These are phyloP conservation scores for Pediacus dermestoides DNA, from an alignment of 2,888 invertebrate genomes.

Conservation along the genomic window DNA sequence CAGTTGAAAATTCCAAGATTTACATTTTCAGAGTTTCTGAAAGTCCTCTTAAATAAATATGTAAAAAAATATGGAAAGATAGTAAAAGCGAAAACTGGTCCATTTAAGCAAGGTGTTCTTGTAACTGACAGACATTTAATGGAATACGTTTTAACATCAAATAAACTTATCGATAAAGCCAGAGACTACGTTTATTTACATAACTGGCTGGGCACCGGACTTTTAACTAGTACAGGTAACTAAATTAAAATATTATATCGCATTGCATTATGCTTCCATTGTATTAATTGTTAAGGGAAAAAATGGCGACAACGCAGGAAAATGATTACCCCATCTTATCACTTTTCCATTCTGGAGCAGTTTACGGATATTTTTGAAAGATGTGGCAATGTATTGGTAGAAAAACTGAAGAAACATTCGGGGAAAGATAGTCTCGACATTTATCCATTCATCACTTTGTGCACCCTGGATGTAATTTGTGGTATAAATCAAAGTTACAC, in stretches of 20 bases:
- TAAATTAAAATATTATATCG: neutral
- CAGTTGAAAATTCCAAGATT: too few relatives aligned
- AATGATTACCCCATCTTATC: conserved; percentile 73
- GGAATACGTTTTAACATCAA: neutral
- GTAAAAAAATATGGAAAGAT: conserved; percentile 1
- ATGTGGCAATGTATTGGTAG: conserved; percentile 56
- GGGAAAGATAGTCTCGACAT: conserved; percentile 55
- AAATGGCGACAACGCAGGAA: conserved; percentile 68
- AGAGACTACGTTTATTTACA: neutral
- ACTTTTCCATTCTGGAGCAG: conserved; percentile 70
- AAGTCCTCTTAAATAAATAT: neutral
- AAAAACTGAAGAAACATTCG: conserved; percentile 50
- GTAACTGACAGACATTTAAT: neutral
- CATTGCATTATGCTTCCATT: too few relatives aligned
- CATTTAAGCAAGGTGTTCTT: neutral
- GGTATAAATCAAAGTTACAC: too few relatives aligned
- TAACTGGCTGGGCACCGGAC: neutral
- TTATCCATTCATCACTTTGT: conserved; percentile 59
- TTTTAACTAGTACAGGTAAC: neutral
- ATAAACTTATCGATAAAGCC: conserved; percentile 1
- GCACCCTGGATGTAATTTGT: conserved; percentile 61
- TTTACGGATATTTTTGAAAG: conserved; percentile 67
- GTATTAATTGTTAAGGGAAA: too few relatives aligned
- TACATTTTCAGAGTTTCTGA: too few relatives aligned
- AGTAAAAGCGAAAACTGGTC: neutral